Evolutionary conservation across 1,140 invertebrate species (phyloP).

Genomic region (Batillaria attramentaria): DNA sequence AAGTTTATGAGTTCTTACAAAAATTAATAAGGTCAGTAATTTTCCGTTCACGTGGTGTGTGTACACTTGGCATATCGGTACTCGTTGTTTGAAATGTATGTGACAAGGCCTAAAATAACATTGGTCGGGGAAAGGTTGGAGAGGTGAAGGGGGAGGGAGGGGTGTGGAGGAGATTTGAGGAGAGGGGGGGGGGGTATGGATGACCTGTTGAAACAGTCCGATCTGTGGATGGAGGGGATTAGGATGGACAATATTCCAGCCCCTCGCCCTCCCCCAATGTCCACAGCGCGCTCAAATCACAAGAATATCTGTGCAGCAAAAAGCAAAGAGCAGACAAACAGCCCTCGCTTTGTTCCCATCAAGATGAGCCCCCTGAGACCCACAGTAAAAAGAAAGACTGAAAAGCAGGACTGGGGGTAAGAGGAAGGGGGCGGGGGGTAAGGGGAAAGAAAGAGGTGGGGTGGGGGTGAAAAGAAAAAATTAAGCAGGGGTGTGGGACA

Average conservation of each 20-base stretch:
- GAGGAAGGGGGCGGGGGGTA: not conserved
- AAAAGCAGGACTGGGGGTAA: not conserved
- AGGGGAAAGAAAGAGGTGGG: slow-evolving; percentile 1
- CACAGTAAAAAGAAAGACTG: not conserved
- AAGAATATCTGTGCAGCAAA: slow-evolving; percentile 11
- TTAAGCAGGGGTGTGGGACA: not conserved
- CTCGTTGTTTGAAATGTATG: too few species aligned
- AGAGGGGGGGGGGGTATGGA: not conserved
- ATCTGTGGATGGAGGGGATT: not conserved
- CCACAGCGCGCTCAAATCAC: not conserved
- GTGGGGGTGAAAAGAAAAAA: not conserved
- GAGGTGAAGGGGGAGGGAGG: not conserved
- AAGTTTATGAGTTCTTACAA: too few species aligned
- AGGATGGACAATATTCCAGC: not conserved
- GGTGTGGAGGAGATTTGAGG: too few species aligned
- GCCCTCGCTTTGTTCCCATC: not conserved
- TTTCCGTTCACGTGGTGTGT: too few species aligned
- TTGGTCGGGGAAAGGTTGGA: too few species aligned
- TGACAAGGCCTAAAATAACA: too few species aligned
- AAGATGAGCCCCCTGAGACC: slow-evolving; percentile 7
- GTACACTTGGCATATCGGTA: too few species aligned
- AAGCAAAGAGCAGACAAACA: slow-evolving; percentile 26
- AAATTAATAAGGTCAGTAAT: too few species aligned
- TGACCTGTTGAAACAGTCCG: not conserved
- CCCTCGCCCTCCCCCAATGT: not conserved